Evolutionary conservation across 2,113 vertebrate genomes (phyloP), one percentile per base, ranked within the genome.

Genomic region (Micromys minutus): DNA sequence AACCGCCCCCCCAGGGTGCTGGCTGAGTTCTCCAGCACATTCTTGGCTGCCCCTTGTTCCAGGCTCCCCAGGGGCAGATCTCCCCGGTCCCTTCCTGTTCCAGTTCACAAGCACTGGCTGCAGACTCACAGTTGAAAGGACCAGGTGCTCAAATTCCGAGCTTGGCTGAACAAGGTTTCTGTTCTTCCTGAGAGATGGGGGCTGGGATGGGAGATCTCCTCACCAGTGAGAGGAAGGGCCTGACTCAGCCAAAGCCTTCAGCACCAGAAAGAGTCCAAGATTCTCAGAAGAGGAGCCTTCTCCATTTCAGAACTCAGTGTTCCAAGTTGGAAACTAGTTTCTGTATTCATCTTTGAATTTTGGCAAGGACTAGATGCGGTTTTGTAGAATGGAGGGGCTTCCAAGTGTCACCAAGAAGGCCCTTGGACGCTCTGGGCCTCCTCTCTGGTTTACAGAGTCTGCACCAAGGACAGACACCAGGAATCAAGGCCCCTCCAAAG

Each of bases 311-410:
- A 69, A 63, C 72, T 61, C 39, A 0, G 16, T 5, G 39, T 72
- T 85, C 90, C 84, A 84, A 80, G 75, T 24, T 72, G 87, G 57
- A 59, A 83, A 87, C 45, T 59, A 79, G 52, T 61, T 96, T 96
- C 75, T 91, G 75, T 80, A 55, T 90, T 93, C 80, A 50, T 90
- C 91, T 87, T 39, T 59, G 71, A 52, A 31, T 76, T 84, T 71
- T 72, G 59, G 59, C 79, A 65, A 90, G 36, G 22, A 59, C 59
- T 69, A 26, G 36, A 10, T 15, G 84, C 1, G 1, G 42, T 36
- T 42, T 89, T 90, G 42, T 17, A 52, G 93, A 74, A 61, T 21
- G 3, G 34, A 42, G 45, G 57, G 76, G 59, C 79, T 90, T 52
- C 61, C 10, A n/a, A 1, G 0, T 76, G 77, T 87, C 90, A 80